Evolutionary conservation across 2,113 vertebrate genomes (phyloP), one percentile per base, ranked within the genome.

Genomic region (Jacana jacana): DNA sequence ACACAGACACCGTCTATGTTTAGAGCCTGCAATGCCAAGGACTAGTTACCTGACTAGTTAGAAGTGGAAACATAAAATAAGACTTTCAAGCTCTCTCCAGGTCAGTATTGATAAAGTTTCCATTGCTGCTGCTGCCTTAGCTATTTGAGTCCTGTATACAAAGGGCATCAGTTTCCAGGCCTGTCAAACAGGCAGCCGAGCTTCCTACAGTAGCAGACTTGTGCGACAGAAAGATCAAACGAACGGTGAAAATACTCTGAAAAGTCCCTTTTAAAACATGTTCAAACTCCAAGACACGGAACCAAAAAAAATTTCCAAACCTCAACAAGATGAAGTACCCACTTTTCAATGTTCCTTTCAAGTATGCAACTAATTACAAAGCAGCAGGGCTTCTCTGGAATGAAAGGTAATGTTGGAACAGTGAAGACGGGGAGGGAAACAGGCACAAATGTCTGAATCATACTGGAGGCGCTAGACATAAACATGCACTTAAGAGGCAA

Each of bases 381-480:
- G 86, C 94, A 95, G 69, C 33, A 82, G 27, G 79, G 57, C 85
- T 92, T 85, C 79, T 58, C 73, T n/a, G 57, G 86, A 92, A 83
- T 22, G 51, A 78, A 94, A 92, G 72, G 54, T 61, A 87, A 78
- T 27, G 25, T 57, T 68, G 49, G 46, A 73, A 73, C 85, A 86
- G 69, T 52, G 72, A 95, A 81, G 51, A 60, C 65, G 82, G 83
- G 49, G 46, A 60, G 83, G 49, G 46, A 60, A 89, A 88, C 4
- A 3, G 66, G 44, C 58, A 80, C 49, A 35, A 20, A 44, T 6
- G 12, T n/a, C 75, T 91, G 86, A 91, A 92, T 68, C 48, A 46
- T 60, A 83, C 0, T 37, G 58, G 75, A 90, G 39, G 19, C 4
- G 0, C 4, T 25, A 70, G 80, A 75, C 25, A 31, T 0, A 7